phyloP scores from a whole-genome alignment of 2,888 invertebrate species.

The Arrhopalites spinosus region DNA sequence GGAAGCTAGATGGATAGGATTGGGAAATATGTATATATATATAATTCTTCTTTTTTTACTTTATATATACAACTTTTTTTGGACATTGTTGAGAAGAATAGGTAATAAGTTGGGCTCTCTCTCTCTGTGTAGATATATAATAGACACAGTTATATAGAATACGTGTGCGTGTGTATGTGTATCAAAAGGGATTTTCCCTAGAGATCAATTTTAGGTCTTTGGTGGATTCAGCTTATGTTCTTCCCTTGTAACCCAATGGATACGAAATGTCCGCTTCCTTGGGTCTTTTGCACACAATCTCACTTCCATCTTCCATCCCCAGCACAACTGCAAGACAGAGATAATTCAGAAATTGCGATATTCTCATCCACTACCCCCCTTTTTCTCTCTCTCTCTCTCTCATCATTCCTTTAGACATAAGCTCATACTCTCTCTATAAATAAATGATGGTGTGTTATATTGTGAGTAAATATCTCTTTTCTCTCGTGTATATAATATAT shows the following conservation, averaged over 20 bases:
- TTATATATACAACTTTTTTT: no score
- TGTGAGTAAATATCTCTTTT: no score
- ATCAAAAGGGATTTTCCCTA: constrained; percentile 12
- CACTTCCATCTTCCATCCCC: not conserved
- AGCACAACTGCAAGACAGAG: constrained; percentile 25
- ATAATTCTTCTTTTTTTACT: no score
- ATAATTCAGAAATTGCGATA: constrained; percentile 30
- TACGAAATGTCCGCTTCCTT: not conserved
- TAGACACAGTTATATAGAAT: not conserved
- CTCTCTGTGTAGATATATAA: not conserved
- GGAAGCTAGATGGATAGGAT: not conserved
- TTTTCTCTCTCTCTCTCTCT: not conserved
- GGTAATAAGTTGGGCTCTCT: not conserved
- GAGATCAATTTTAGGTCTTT: constrained; percentile 36
- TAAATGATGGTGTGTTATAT: no score
- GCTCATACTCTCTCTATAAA: not conserved
- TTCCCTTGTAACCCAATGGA: not conserved
- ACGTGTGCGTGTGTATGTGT: not conserved
- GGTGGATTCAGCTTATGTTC: constrained; percentile 26
- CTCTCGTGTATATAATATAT: no score
- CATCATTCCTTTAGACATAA: not conserved
- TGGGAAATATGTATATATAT: no score
- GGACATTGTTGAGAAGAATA: not conserved
- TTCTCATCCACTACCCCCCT: constrained; percentile 3
- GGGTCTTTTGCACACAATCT: not conserved